Evolutionary conservation across 2,888 invertebrate genomes (phyloP).

Genomic region (Tanypteryx hageni): DNA sequence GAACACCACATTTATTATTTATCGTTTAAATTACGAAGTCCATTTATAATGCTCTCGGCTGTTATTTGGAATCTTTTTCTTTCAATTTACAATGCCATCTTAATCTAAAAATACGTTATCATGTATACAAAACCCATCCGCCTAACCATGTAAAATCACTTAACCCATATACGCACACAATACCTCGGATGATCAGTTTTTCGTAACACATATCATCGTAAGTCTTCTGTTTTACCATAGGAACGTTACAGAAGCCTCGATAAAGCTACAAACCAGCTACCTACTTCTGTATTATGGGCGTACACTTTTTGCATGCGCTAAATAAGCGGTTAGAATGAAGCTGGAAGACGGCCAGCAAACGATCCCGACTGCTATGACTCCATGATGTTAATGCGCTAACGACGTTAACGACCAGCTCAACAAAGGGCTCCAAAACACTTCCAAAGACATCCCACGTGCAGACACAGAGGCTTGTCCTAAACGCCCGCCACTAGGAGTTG

Average conservation of each 20-base stretch:
- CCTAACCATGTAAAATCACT: background rate
- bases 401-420: background rate
- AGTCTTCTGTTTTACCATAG: conserved; percentile 1
- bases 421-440: conserved; percentile 14
- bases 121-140: background rate
- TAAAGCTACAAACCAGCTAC: background rate
- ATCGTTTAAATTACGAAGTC: no score
- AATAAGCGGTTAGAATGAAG: background rate
- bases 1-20: no score
- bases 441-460: conserved; percentile 13
- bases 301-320: background rate
- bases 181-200: background rate
- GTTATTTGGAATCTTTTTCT: no score
- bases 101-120: background rate
- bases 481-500: background rate
- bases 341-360: background rate
- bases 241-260: background rate
- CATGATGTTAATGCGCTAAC: conserved; percentile 25
- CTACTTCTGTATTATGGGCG: background rate
- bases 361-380: background rate
- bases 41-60: no score
- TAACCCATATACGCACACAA: background rate
- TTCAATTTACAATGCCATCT: no score
- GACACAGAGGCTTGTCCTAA: background rate
- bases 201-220: background rate